Conservation (phyloP, 2,797 vertebrate species). For the Agapornis canus region DNA sequence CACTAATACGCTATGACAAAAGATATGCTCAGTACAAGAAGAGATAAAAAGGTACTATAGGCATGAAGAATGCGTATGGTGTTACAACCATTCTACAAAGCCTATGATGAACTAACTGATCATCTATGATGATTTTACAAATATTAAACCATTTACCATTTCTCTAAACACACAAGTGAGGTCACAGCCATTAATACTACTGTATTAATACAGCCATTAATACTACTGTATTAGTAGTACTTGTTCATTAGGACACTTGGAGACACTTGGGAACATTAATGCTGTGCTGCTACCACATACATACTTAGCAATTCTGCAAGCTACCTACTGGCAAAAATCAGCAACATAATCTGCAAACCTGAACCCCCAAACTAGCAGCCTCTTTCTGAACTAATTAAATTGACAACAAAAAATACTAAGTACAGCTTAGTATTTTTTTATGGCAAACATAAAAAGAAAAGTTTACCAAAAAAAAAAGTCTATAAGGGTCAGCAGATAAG, state of each 20-base stretch:
- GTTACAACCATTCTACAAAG: neutral
- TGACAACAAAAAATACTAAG: neutral
- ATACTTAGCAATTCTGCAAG: neutral
- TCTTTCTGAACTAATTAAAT: neutral
- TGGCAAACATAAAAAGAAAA: neutral
- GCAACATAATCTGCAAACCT: neutral
- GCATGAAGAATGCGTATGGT: rapidly evolving
- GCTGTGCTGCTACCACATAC: neutral
- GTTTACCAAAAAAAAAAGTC: neutral
- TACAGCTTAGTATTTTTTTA: neutral
- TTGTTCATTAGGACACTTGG: neutral
- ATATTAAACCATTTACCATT: neutral
- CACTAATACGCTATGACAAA: neutral
- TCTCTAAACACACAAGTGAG: neutral
- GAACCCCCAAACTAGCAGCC: neutral
- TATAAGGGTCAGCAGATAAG: neutral
- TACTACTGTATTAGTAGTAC: too few relatives aligned
- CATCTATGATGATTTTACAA: neutral
- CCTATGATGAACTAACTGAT: neutral
- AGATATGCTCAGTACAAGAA: neutral
- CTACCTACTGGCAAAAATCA: neutral
- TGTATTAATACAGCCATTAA: neutral
- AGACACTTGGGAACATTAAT: rapidly evolving
- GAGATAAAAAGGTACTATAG: neutral
- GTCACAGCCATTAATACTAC: neutral